phyloP scores from a whole-genome alignment of 2,888 invertebrate species.

The Azorinus chamasolen region DNA sequence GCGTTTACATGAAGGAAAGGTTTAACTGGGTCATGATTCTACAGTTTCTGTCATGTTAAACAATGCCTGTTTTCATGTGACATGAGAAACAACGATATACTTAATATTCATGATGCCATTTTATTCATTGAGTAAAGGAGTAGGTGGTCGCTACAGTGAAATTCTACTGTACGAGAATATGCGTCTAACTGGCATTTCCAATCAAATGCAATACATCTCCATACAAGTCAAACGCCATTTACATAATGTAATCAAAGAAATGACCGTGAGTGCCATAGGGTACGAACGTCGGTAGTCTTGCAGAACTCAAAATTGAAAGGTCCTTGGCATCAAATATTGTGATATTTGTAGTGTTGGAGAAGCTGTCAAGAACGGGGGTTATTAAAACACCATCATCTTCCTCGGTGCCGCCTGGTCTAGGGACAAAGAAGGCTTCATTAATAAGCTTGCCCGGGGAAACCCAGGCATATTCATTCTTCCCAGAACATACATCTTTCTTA shows the following conservation, averaged over 20 bases:
- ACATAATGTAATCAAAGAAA: conserved; percentile 76
- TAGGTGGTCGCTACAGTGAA: no score
- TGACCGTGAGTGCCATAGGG: conserved; percentile 81
- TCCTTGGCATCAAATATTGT: conserved; percentile 74
- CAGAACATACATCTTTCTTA: conserved; percentile 77
- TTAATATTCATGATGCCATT: no score
- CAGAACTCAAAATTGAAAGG: conserved; percentile 64
- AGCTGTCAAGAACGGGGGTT: conserved; percentile 75
- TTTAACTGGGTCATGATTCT: no score
- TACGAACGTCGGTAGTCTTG: conserved; percentile 71
- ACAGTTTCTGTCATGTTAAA: no score
- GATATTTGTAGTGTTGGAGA: conserved; percentile 66
- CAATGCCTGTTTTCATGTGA: no score
- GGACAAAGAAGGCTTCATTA: conserved; percentile 79
- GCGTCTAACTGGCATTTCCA: no score
- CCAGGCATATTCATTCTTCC: conserved; percentile 62
- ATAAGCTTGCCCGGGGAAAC: conserved; percentile 63
- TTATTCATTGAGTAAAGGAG: no score
- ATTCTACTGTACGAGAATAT: no score
- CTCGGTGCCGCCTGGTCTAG: conserved; percentile 60
- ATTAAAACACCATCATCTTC: conserved; percentile 83
- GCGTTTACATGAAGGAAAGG: no score
- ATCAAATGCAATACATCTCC: no score
- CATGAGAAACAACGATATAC: no score
- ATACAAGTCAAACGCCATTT: no score